phyloP scores from a whole-genome alignment of 2,888 invertebrate genomes.

The Macrosiphum euphorbiae region DNA sequence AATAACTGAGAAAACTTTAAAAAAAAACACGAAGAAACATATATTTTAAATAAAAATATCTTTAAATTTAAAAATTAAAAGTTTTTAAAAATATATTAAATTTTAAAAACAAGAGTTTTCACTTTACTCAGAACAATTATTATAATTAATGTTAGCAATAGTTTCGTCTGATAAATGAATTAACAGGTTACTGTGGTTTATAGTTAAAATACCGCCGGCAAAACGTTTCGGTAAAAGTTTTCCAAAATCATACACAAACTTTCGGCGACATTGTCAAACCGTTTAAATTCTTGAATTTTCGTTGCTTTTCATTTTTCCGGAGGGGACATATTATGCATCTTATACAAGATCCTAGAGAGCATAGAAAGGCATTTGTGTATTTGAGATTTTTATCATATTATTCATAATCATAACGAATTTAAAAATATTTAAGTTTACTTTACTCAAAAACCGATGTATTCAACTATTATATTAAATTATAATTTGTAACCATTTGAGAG shows the following conservation, averaged over 20 bases:
- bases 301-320: not conserved
- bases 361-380: not conserved
- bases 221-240: conserved; percentile 40
- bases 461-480: not conserved
- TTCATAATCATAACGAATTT: not conserved
- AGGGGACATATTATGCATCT: not conserved
- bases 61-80: not conserved
- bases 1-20: not conserved
- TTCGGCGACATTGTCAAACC: not conserved
- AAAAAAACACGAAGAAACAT: not conserved
- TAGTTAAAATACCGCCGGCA: not conserved
- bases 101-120: not conserved
- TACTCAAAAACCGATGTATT: not conserved
- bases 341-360: not conserved
- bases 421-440: not conserved
- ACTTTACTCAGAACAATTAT: not conserved
- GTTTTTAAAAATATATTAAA: not conserved
- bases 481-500: not conserved
- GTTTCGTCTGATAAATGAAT: not conserved
- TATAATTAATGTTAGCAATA: not conserved
- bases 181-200: conserved; percentile 26
- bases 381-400: not conserved
- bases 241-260: conserved; percentile 31
- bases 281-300: conserved; percentile 32
- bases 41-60: not conserved